phyloP scores from a whole-genome alignment of 2,888 invertebrate species.

The Acholoe squamosa region DNA sequence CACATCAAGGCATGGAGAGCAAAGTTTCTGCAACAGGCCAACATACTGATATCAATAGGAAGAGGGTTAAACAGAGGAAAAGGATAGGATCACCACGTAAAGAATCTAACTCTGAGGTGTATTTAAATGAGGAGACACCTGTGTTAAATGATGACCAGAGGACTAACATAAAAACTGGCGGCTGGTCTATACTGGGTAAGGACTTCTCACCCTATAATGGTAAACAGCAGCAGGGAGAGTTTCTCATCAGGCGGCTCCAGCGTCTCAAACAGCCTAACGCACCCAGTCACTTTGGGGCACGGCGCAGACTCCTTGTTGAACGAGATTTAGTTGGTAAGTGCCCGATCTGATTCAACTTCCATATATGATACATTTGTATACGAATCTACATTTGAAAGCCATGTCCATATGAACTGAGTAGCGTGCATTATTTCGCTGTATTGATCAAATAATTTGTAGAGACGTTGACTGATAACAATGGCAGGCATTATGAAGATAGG shows the following conservation, averaged over 20 bases:
- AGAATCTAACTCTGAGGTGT: not conserved
- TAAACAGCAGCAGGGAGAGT: not conserved
- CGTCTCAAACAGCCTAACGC: not conserved
- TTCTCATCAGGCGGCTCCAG: not conserved
- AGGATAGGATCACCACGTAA: not conserved
- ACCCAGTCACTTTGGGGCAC: not conserved
- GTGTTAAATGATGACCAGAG: not conserved
- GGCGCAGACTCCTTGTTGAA: slow-evolving; percentile 52
- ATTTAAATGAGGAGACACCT: not conserved
- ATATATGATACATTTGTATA: too few species aligned
- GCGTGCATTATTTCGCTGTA: too few species aligned
- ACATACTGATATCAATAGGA: not conserved
- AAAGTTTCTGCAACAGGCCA: too few species aligned
- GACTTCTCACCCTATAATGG: not conserved
- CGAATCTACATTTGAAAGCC: too few species aligned
- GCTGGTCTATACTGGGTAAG: slow-evolving; percentile 5
- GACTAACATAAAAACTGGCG: not conserved
- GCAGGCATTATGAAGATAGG: too few species aligned
- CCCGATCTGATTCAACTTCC: too few species aligned
- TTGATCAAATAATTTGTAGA: too few species aligned
- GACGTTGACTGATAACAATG: too few species aligned
- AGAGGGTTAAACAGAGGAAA: not conserved
- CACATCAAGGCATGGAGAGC: too few species aligned
- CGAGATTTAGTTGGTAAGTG: slow-evolving; percentile 55
- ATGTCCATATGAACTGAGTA: too few species aligned